Conservation (phyloP, 92 coral and sea anemone genomes). For the Epizoanthus scotinus region DNA sequence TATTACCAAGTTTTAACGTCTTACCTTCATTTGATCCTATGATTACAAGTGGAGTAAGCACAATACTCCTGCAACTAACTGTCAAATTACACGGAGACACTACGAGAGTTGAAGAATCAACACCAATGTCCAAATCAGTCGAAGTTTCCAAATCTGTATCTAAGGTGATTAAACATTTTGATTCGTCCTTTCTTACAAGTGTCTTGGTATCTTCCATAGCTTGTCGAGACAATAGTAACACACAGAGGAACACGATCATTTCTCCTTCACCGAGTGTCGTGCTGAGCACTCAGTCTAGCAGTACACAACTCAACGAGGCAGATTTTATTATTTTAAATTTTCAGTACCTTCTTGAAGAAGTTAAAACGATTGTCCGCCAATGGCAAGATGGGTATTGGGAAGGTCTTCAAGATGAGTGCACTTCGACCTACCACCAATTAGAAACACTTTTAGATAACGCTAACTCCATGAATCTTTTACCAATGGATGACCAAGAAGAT, state of each 20-base stretch:
- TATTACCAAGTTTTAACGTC: neutral
- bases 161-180: neutral
- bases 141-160: neutral
- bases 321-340: conserved; percentile 13
- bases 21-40: neutral
- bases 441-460: neutral
- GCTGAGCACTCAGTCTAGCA: neutral
- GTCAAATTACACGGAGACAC: neutral
- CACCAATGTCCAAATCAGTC: neutral
- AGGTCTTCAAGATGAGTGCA: neutral
- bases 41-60: neutral
- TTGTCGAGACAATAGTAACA: no score
- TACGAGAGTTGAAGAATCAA: neutral
- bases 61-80: neutral
- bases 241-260: neutral
- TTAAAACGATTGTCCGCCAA: conserved; percentile 25
- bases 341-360: conserved; percentile 33
- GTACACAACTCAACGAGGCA: neutral
- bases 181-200: no score
- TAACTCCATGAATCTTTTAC: neutral
- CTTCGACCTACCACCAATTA: neutral
- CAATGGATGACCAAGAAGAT: conserved; percentile 10
- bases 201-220: no score
- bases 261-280: neutral
- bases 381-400: conserved; percentile 18